Evolutionary conservation across 2,888 invertebrate genomes (phyloP).

Genomic region (Prenolepis imparis): DNA sequence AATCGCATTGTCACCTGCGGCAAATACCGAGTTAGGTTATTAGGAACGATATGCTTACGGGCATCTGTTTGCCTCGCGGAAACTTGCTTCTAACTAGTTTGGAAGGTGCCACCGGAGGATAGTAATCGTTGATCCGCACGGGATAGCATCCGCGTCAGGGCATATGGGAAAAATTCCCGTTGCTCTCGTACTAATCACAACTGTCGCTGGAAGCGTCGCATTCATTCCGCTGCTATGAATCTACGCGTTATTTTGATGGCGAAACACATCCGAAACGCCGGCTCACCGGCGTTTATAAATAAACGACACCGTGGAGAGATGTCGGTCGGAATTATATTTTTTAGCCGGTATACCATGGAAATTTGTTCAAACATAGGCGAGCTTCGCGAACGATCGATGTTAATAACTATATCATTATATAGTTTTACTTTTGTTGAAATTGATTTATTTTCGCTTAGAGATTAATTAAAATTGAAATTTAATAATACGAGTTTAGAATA

Average conservation of each 20-base stretch:
- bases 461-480: conserved; percentile 21
- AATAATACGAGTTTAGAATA: too few species aligned
- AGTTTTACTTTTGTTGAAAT: conserved; percentile 10
- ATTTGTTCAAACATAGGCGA: conserved; percentile 40
- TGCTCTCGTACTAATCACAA: conserved; percentile 39
- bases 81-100: conserved; percentile 65
- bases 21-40: conserved; percentile 72
- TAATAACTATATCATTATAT: neutral
- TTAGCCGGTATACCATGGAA: conserved; percentile 14
- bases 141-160: conserved; percentile 11
- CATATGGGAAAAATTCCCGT: conserved; percentile 32
- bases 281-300: conserved; percentile 26
- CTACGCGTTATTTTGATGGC: conserved; percentile 50
- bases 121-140: conserved; percentile 39
- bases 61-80: conserved; percentile 57
- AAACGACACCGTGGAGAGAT: conserved; percentile 47
- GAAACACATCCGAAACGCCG: conserved; percentile 22
- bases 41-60: conserved; percentile 67
- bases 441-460: neutral
- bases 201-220: conserved; percentile 46
- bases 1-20: conserved; percentile 72
- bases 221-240: conserved; percentile 44
- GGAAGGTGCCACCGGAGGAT: conserved; percentile 42
- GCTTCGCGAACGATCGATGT: conserved; percentile 11
- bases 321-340: conserved; percentile 38